Evolutionary conservation across 2,888 invertebrate species (phyloP).

Genomic region (Globia sparganii): DNA sequence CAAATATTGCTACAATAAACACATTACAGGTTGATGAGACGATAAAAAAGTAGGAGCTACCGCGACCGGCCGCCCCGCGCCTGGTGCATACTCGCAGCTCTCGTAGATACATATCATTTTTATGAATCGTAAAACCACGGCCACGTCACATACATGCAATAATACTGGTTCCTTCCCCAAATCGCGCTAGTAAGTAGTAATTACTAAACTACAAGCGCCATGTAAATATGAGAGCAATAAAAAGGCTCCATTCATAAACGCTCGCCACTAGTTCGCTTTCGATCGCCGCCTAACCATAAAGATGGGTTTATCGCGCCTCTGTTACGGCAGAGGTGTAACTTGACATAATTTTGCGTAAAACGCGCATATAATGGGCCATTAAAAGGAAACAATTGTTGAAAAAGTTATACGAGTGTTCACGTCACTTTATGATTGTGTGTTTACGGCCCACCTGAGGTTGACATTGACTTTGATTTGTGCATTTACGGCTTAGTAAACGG

Average conservation of each 20-base stretch:
- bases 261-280: constrained; percentile 85
- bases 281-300: constrained; percentile 88
- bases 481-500: constrained; percentile 87
- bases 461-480: constrained; percentile 90
- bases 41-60: constrained; percentile 80
- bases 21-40: constrained; percentile 88
- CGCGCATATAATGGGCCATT: constrained; percentile 90
- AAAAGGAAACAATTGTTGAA: constrained; percentile 90
- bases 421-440: constrained; percentile 90
- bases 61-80: constrained; percentile 52
- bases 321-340: constrained; percentile 89
- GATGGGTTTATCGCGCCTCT: constrained; percentile 88
- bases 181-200: constrained; percentile 86
- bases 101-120: constrained; percentile 87
- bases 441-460: constrained; percentile 89
- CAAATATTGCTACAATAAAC: constrained; percentile 90
- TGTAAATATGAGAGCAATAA: constrained; percentile 89
- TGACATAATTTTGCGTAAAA: constrained; percentile 90
- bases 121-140: constrained; percentile 87
- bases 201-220: constrained; percentile 85
- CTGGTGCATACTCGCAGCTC: constrained; percentile 72
- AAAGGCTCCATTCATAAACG: constrained; percentile 88
- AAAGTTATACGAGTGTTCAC: constrained; percentile 90
- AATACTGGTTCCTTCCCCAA: constrained; percentile 86
- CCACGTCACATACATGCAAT: constrained; percentile 85